Base-by-base conservation (phyloP, 1,140 invertebrate species). In the Dryas iulia region DNA sequence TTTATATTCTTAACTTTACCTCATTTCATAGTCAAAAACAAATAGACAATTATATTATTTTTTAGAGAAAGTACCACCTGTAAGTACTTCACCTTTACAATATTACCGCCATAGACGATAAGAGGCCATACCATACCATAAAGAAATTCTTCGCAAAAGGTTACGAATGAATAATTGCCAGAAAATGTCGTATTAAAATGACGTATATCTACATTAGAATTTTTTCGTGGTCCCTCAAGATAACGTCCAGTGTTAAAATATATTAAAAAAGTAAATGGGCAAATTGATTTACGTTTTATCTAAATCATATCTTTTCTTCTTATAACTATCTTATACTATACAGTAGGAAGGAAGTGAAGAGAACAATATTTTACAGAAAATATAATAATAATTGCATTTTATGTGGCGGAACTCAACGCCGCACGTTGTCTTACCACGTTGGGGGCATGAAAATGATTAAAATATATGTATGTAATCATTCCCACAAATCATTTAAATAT, bases 141-240 rank as follows among this genome's bases (percentile, higher is more conserved):
- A 63, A 60, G 60, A 69, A 67, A 69, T 63, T 69, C 33, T 59
- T 59, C 60, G 60, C 54, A 63, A 69, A 69, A 69, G 67, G 57
- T 67, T 31, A 33, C 35, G 59, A 47, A 53, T 64, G 61, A 69
- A 63, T 69, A 59, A 69, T 69, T 59, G 54, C 60, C 67, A 23
- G 5, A 59, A 69, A 59, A 69, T 69, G 67, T 69, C 67, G 67
- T 53, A 69, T 69, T 69, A 69, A 69, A 69, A 69, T 63, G 67
- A 69, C 39, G 61, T 53, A 69, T 67, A 54, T 56, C 58, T 67
- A 56, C 57, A 33, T 63, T 58, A 69, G 67, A 63, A 63, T 59
- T 59, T 59, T 69, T 59, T 31, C 31, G 25, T 69, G 60, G 67
- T 18, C 33, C 24, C 28, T 57, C 33, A 63, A 35, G 67, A 63